Conservation (phyloP, 92 coral and sea anemone species). For the Umimayanthus chanpuru region DNA sequence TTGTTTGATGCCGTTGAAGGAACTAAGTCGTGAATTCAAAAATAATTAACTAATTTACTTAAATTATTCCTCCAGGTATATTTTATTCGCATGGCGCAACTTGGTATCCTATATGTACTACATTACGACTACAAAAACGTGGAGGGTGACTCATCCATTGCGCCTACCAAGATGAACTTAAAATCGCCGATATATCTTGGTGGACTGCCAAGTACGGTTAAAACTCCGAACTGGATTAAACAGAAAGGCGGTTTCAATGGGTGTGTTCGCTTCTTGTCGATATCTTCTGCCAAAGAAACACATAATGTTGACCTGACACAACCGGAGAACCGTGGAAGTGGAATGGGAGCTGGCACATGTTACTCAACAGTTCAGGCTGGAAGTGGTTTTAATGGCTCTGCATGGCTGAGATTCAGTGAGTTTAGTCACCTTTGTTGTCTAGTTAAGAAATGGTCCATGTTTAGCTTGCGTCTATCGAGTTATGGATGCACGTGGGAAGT, state of each 20-base stretch:
- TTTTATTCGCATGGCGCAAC: constrained; percentile 53
- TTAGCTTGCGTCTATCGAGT: too few species aligned
- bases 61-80: constrained; percentile 50
- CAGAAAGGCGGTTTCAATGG: constrained; percentile 71
- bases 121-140: constrained; percentile 67
- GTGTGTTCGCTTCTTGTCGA: constrained; percentile 54
- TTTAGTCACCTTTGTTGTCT: neutral
- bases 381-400: constrained; percentile 71
- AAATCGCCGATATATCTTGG: constrained; percentile 74
- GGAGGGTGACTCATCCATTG: constrained; percentile 18
- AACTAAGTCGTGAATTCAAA: neutral
- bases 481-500: too few species aligned
- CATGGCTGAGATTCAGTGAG: constrained; percentile 85
- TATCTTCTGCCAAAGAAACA: constrained; percentile 41
- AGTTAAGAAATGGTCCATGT: too few species aligned
- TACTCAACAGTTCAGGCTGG: constrained; percentile 62
- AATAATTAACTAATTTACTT: neutral
- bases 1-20: neutral
- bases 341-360: constrained; percentile 51
- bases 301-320: constrained; percentile 56
- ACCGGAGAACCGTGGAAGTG: constrained; percentile 49
- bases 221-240: constrained; percentile 62
- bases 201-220: constrained; percentile 72
- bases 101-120: constrained; percentile 71
- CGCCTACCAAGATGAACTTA: constrained; percentile 45